These are phyloP conservation scores for Micromys minutus DNA, from an alignment of 2,113 vertebrate species.

Conservation along the genomic window DNA sequence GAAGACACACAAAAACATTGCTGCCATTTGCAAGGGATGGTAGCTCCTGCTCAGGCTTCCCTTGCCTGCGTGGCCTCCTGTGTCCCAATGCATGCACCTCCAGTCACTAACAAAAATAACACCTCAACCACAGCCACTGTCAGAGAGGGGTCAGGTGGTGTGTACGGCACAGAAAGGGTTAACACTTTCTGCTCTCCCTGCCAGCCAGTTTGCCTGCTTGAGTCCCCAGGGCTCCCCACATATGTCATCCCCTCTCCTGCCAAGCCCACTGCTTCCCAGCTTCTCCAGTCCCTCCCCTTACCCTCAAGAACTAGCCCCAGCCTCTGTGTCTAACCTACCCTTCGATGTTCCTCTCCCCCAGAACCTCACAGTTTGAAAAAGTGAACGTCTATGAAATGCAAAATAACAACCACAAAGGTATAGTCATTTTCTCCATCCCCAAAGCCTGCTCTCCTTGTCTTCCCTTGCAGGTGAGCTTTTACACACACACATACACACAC, in stretches of 20 bases:
- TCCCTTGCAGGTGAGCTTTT: neutral
- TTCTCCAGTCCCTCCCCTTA: slow-evolving; percentile 69
- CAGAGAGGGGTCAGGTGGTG: neutral
- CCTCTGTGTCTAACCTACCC: slow-evolving; percentile 2
- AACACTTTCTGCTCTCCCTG: slow-evolving; percentile 78
- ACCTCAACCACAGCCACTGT: neutral
- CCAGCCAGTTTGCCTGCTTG: slow-evolving; percentile 79
- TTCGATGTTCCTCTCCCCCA: too few species aligned
- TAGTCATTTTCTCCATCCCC: neutral
- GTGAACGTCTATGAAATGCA: neutral
- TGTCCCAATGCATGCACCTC: neutral
- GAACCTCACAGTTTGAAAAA: slow-evolving; percentile 12
- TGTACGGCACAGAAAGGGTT: slow-evolving; percentile 76
- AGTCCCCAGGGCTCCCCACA: slow-evolving; percentile 83
- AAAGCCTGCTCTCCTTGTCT: neutral
- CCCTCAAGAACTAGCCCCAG: slow-evolving; percentile 53
- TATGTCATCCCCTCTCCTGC: slow-evolving; percentile 85
- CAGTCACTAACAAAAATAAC: neutral
- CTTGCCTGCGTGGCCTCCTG: neutral
- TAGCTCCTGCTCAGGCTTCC: neutral
- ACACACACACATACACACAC: neutral
- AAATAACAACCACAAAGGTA: neutral
- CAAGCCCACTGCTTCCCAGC: slow-evolving; percentile 79
- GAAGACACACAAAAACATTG: neutral
- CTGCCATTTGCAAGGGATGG: neutral